Evolutionary conservation across 1,140 invertebrate species (phyloP).

Genomic region (Xylocopa sonorina): DNA sequence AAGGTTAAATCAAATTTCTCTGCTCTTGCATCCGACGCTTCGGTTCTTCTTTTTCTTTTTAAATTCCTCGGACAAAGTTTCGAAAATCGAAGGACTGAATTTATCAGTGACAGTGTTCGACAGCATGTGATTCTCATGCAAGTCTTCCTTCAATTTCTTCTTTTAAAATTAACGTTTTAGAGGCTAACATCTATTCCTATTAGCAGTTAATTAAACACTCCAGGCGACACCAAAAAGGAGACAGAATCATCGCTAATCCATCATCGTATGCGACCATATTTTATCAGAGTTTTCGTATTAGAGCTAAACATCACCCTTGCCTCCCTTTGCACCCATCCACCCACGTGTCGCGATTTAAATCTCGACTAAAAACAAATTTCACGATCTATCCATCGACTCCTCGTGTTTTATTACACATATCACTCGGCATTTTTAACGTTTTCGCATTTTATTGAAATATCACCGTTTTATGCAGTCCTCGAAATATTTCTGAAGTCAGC

Average conservation of each 20-base stretch:
- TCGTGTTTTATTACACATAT: not conserved
- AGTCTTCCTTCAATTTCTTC: not conserved
- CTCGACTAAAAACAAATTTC: not conserved
- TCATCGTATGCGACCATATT: not conserved
- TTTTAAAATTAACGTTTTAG: no score
- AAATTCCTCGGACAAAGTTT: not conserved
- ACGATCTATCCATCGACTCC: no score
- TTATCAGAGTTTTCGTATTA: no score
- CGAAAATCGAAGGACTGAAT: not conserved
- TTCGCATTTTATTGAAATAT: not conserved
- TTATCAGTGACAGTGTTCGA: not conserved
- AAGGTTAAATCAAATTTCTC: not conserved
- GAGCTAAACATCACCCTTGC: no score
- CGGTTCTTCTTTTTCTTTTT: not conserved
- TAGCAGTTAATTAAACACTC: no score
- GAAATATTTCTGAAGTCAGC: no score
- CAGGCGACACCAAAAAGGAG: no score
- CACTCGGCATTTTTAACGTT: not conserved
- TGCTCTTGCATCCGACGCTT: not conserved
- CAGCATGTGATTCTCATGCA: not conserved
- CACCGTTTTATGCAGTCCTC: not conserved
- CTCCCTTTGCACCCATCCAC: not conserved
- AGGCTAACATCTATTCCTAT: no score
- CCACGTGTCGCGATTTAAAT: slow-evolving; percentile 17
- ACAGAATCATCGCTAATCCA: slow-evolving; percentile 3